phyloP scores from a whole-genome alignment of 2,113 vertebrate genomes.

The Sphyrna mokarran region DNA sequence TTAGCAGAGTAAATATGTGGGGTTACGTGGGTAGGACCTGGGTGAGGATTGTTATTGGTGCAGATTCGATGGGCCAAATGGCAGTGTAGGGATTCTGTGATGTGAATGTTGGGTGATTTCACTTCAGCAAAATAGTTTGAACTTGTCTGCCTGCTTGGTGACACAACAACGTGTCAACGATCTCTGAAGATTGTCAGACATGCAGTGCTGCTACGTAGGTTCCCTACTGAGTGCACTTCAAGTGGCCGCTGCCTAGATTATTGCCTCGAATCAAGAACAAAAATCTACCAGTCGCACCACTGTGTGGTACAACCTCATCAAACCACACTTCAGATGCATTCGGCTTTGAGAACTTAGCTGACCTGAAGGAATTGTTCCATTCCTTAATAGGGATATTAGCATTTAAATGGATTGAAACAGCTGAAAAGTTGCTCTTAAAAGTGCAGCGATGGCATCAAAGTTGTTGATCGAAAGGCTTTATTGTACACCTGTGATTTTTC shows the following conservation, averaged over 20 bases:
- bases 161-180: not conserved
- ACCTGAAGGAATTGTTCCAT: not conserved
- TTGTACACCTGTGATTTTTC: conserved; percentile 10
- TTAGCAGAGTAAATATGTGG: too few relatives aligned
- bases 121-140: not conserved
- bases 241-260: not conserved
- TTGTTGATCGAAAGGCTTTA: not conserved
- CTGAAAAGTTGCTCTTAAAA: not conserved
- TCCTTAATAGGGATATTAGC: not conserved
- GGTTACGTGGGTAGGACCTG: too few relatives aligned
- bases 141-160: not conserved
- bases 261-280: not conserved
- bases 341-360: conserved; percentile 15
- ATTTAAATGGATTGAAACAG: not conserved
- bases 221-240: not conserved
- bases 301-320: not conserved
- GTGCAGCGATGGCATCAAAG: not conserved
- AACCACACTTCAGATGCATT: not conserved
- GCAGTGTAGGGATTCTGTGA: too few relatives aligned
- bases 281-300: too few relatives aligned
- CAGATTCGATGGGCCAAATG: too few relatives aligned
- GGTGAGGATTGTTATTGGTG: too few relatives aligned
- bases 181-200: not conserved
- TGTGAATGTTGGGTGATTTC: not conserved
- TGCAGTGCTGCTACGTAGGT: not conserved